Evolutionary conservation across 1,140 invertebrate species (phyloP), one percentile per base, ranked within the genome.

Genomic region (Dreissena polymorpha): DNA sequence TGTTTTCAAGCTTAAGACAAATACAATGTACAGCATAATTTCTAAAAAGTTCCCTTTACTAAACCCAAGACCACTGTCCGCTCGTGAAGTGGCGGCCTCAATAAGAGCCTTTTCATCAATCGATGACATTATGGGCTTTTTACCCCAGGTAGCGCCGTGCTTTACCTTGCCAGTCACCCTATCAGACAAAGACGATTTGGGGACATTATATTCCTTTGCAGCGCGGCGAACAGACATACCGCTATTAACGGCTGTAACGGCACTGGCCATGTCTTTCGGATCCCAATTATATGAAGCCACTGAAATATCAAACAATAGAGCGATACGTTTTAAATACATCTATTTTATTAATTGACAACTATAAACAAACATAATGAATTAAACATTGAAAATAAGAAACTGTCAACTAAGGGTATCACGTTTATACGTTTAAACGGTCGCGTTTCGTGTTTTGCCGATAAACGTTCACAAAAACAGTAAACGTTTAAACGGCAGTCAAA

Each of bases 151-250:
- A 50, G 29, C 55, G 6, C 65, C 67, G 27, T 25, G 16, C 23
- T 70, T 39, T 18, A 79, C 65, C 29, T 29, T 51, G 7, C 76
- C 76, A 27, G 29, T 53, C 10, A 79, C n/a, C n/a, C 76, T 79
- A 29, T 70, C 76, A 70, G 8, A 70, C 53, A 79, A 29, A 3
- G 51, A n/a, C 2, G 76, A 79, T 16, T 27, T 50, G 14, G 76
- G 67, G 10, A 79, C 67, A 5, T 57, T 18, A 60, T 57, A 79
- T 23, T 79, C 21, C 49, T 70, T 50, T 25, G 64, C 39, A 8
- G 75, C 65, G 8, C 23, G 8, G 16, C 75, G 27, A n/a, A 78
- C 21, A 16, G 74, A 77, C 39, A 77, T 77, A 29, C 60, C 60
- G 23, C 53, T 23, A 16, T 67, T 25, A 6, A 77, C 74, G 6